These are phyloP conservation scores for Corythoichthys haematopterus DNA, from an alignment of 2,113 vertebrate species.

Conservation along the genomic window DNA sequence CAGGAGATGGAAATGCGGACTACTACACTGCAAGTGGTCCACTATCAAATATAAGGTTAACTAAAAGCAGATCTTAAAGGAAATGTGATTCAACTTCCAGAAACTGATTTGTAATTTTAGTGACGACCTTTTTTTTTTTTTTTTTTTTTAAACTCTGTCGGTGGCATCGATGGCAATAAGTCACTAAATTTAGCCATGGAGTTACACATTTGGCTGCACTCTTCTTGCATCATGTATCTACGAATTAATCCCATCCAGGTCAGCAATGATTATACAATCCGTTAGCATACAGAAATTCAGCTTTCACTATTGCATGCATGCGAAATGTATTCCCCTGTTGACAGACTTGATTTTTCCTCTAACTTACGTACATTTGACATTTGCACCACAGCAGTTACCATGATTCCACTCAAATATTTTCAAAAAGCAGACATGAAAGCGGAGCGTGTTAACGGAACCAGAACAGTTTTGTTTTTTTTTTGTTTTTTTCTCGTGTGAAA, in stretches of 20 bases:
- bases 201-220: background rate
- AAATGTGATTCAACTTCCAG: background rate
- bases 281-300: background rate
- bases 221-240: too few species aligned
- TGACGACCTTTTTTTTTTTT: too few species aligned
- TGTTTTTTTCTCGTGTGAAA: background rate
- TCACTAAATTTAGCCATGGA: background rate
- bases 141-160: too few species aligned
- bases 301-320: background rate
- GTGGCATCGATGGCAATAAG: background rate
- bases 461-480: background rate
- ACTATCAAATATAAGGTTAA: background rate
- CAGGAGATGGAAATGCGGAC: too few species aligned
- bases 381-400: background rate
- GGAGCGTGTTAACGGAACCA: background rate
- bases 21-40: too few species aligned
- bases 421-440: background rate
- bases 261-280: conserved; percentile 22
- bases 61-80: background rate
- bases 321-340: background rate
- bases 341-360: background rate
- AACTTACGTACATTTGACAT: too few species aligned
- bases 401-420: background rate
- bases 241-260: conserved; percentile 39
- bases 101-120: background rate